Evolutionary conservation across 2,888 invertebrate genomes (phyloP).

Genomic region (Selenia dentaria): DNA sequence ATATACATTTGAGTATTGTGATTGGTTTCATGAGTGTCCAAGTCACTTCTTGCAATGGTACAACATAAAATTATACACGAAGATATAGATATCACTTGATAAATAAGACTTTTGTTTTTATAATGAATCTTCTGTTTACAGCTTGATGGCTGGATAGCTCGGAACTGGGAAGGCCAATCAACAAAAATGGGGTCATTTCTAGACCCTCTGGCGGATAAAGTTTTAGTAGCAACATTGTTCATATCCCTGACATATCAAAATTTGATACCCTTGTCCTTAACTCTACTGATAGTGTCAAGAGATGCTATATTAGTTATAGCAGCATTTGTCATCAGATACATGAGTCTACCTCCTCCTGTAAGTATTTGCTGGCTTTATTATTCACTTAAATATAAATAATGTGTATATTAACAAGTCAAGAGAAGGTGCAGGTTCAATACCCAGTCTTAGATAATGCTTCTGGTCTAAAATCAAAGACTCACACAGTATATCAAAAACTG

Average conservation of each 20-base stretch:
- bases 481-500: too few species aligned
- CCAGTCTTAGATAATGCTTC: too few species aligned
- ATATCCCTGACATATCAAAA: slow-evolving; percentile 93
- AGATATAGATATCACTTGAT: too few species aligned
- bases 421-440: too few species aligned
- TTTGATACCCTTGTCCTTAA: slow-evolving; percentile 92
- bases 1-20: too few species aligned
- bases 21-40: too few species aligned
- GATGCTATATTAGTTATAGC: slow-evolving; percentile 93
- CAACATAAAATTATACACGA: too few species aligned
- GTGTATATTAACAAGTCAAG: too few species aligned
- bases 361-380: slow-evolving; percentile 63
- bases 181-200: slow-evolving; percentile 97
- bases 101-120: too few species aligned
- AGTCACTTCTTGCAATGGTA: too few species aligned
- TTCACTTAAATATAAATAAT: too few species aligned
- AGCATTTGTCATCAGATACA: slow-evolving; percentile 96
- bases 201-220: slow-evolving; percentile 98
- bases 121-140: slow-evolving; percentile 58
- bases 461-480: too few species aligned
- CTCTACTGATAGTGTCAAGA: slow-evolving; percentile 92
- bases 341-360: slow-evolving; percentile 95
- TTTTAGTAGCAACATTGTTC: slow-evolving; percentile 95
- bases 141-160: slow-evolving; percentile 98
- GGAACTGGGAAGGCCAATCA: slow-evolving; percentile 95